Evolutionary conservation across 1,140 invertebrate species (phyloP), one percentile per base, ranked within the genome.

Genomic region (Adelges cooleyi): DNA sequence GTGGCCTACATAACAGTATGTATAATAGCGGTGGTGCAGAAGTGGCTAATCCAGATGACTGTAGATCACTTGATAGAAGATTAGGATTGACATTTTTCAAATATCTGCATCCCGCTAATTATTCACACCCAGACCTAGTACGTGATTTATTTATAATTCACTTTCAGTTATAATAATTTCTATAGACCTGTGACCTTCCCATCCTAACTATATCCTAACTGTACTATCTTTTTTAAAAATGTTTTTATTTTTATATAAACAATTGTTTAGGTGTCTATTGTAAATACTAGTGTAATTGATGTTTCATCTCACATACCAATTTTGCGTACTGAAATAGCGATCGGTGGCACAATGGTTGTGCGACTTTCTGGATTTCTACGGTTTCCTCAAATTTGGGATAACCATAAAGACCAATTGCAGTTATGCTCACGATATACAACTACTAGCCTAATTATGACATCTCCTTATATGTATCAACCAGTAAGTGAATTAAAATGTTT

Each of bases 1-100:
- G 87, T 71, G 87, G 86, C 0, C 70, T 80, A 40, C 76, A 79
- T 56, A 87, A 89, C 71, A 62, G 44, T 18, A 33, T 33, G 17
- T 62, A 46, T 33, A 62, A 62, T 48, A 46, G 27, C 2, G 56
- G 56, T 40, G 90, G 89, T 18, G 86, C 84, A 0, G 88, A 90
- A 76, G 85, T 91, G 2, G 79, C 84, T 1, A 78, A 79, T n/a
- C 82, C 89, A 0, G 80, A 86, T 18, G 80, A 89, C 68, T 95
- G 92, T 74, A 83, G 86, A 50, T 76, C 81, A 20, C 77, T 86
- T 68, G 90, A 95, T 72, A 84, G 83, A 67, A 79, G 89, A 46
- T 90, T 92, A 0, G 94, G 93, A 0, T 77, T 96, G 0, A 93
- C 91, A 0, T 92, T 90, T 69, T 78, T 94, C 1, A 86, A 89